Evolutionary conservation across 2,888 invertebrate genomes (phyloP), one percentile per base, ranked within the genome.

Genomic region (Erpobdella octoculata): DNA sequence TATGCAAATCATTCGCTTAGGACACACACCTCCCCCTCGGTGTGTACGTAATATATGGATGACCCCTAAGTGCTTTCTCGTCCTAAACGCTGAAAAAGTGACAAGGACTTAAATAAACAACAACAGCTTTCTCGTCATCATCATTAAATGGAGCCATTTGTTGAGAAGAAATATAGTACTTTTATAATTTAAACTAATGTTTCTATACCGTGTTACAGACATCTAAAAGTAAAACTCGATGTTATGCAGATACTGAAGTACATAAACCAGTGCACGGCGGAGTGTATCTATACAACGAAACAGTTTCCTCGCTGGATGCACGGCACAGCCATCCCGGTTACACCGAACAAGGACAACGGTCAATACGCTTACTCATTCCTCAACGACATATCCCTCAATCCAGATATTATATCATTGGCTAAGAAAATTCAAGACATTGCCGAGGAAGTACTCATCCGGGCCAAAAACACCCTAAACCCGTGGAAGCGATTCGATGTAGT

Each of bases 281-380:
- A 70, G 5, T 68, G 68, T 31, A 41, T 68, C 21, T 68, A 31
- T 33, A 68, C 46, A 1, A 68, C 68, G 4, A 68, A 73, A 28
- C 31, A n/a, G 0, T 91, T 93, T 79, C 87, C 89, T 0, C 88
- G 93, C 9, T 94, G 93, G 93, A 90, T 91, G 89, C 86, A 88
- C 77, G 88, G 88, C 18, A 90, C 90, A 0, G 93, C 93, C 78
- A 80, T 91, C 0, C 87, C 88, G 46, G 90, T 90, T 74, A 86
- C 87, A 0, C 88, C 89, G 0, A 87, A 89, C 75, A 85, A 35
- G n/a, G 59, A 61, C 5, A 35, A 28, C 12, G 59, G 31, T 8
- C 3, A 21, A 15, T 87, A 88, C 76, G 85, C 87, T 0, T 91
- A 89, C 81, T 89, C 89, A 0, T 93, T 89, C 83, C 91, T 89